phyloP scores from a whole-genome alignment of 1,140 invertebrate genomes.

The Macrotrachela quadricornifera region DNA sequence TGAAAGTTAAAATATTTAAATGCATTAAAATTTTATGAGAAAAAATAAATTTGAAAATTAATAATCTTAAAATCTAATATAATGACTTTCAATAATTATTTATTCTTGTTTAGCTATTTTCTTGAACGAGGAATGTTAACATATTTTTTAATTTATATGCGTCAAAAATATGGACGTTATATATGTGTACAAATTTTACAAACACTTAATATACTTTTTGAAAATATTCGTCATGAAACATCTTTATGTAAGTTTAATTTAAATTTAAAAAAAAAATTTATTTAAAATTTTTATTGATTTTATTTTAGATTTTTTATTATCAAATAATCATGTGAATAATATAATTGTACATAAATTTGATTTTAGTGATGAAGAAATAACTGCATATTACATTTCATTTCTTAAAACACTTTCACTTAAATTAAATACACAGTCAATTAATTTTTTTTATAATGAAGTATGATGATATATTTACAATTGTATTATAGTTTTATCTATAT shows the following conservation, averaged over 20 bases:
- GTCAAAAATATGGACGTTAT: constrained; percentile 83
- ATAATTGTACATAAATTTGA: constrained; percentile 99
- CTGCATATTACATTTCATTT: constrained; percentile 99
- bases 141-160: constrained; percentile 87
- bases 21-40: no score
- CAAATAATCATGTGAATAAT: constrained; percentile 97
- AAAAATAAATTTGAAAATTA: neutral
- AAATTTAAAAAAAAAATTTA: neutral
- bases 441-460: constrained; percentile 99
- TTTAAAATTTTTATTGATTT: neutral
- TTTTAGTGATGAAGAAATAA: constrained; percentile 90
- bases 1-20: no score
- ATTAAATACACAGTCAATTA: constrained; percentile 91
- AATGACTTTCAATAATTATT: no score
- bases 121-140: constrained; percentile 97
- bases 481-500: no score
- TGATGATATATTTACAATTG: constrained; percentile 13
- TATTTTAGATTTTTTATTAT: constrained; percentile 46
- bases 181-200: constrained; percentile 93
- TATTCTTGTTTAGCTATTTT: constrained; percentile 58
- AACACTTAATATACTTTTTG: constrained; percentile 94
- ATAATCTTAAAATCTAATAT: no score
- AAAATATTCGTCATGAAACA: constrained; percentile 94
- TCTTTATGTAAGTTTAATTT: constrained; percentile 63
- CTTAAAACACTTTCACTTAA: constrained; percentile 91